Evolutionary conservation across 2,797 vertebrate genomes (phyloP).

Genomic region (Rhinatrema bivittatum): DNA sequence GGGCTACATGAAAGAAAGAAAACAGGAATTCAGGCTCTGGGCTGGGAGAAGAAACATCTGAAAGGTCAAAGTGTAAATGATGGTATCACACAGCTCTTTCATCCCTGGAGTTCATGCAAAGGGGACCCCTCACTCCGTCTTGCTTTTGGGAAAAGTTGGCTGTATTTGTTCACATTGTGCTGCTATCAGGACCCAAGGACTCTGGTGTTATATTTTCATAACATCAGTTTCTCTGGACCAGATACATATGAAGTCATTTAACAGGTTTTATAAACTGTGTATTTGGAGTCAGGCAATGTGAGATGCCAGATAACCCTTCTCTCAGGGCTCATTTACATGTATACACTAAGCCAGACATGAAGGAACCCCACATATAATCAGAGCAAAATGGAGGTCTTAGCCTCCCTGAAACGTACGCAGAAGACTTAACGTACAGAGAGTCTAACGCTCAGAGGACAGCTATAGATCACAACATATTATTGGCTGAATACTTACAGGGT

Average conservation of each 20-base stretch:
- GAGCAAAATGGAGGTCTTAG: slow-evolving; percentile 4
- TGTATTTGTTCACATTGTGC: slow-evolving; percentile 62
- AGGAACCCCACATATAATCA: slow-evolving; percentile 17
- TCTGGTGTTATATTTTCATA: slow-evolving; percentile 56
- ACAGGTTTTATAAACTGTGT: slow-evolving; percentile 53
- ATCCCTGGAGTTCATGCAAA: slow-evolving; percentile 50
- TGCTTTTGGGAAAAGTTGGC: slow-evolving; percentile 45
- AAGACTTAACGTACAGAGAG: too few relatives aligned
- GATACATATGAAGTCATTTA: slow-evolving; percentile 56
- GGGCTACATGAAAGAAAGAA: background rate
- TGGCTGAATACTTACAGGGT: too few relatives aligned
- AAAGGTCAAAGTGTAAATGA: slow-evolving; percentile 53
- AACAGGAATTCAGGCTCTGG: slow-evolving; percentile 23
- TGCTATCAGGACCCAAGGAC: slow-evolving; percentile 52
- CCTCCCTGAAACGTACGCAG: too few relatives aligned
- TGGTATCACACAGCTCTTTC: slow-evolving; percentile 57
- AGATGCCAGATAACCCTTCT: slow-evolving; percentile 46
- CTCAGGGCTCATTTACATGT: slow-evolving; percentile 25
- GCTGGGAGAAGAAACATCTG: slow-evolving; percentile 50
- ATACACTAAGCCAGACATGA: slow-evolving; percentile 26
- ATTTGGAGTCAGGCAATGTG: slow-evolving; percentile 46
- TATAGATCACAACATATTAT: too few relatives aligned
- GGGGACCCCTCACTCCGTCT: slow-evolving; percentile 47
- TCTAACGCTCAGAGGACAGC: too few relatives aligned
- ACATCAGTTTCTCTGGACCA: slow-evolving; percentile 50